Evolutionary conservation across 2,888 invertebrate species (phyloP).

Genomic region (Rhabditoides inermis): DNA sequence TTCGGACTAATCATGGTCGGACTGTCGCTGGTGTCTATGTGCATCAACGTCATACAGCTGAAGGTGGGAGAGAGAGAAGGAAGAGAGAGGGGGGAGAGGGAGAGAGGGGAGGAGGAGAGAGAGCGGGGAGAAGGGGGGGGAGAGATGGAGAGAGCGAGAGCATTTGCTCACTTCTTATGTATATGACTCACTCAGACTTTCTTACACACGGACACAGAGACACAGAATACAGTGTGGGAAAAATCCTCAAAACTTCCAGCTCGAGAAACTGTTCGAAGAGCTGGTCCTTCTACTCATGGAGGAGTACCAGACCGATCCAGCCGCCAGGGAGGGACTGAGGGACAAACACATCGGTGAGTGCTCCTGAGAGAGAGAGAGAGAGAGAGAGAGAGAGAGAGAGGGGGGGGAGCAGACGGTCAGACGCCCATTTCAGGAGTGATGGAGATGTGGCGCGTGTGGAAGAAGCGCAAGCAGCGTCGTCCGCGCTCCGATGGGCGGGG

Average conservation of each 20-base stretch:
- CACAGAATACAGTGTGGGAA: background rate
- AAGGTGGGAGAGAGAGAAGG: conserved; percentile 13
- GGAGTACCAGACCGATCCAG: conserved; percentile 41
- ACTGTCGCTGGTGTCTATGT: conserved; percentile 46
- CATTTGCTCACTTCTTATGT: too few relatives aligned
- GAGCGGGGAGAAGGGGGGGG: background rate
- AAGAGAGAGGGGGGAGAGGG: background rate
- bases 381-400: background rate
- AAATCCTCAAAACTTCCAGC: background rate
- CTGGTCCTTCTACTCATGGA: conserved; percentile 49
- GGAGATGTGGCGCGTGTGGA: conserved; percentile 48
- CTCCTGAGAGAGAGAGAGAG: too few relatives aligned
- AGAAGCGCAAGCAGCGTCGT: conserved; percentile 30
- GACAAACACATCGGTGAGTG: conserved; percentile 27
- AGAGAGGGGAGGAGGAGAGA: background rate
- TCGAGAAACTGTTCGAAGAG: conserved; percentile 38
- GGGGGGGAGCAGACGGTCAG: background rate
- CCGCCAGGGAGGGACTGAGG: conserved; percentile 23
- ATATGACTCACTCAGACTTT: too few relatives aligned
- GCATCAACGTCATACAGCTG: conserved; percentile 43
- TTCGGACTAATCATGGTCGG: conserved; percentile 50
- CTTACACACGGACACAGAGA: too few relatives aligned
- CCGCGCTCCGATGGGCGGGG: conserved; percentile 3
- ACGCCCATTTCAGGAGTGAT: conserved; percentile 22
- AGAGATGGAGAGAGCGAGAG: background rate